phyloP scores from a whole-genome alignment of 30 jellyfish, hydroid and myxozoan genomes.

The Catostylus mosaicus region DNA sequence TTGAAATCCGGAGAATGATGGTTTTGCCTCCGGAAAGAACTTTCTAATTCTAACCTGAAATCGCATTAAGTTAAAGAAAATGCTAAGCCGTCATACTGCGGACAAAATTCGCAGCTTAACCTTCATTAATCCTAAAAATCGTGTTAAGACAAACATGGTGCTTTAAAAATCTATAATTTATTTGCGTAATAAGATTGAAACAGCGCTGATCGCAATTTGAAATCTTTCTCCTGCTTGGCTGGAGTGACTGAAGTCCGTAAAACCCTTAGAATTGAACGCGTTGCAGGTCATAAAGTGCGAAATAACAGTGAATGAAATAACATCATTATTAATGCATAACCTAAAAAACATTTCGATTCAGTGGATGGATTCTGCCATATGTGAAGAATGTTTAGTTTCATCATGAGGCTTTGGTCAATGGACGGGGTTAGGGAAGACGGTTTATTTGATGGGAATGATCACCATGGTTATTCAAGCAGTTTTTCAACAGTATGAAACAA shows the following conservation, averaged over 20 bases:
- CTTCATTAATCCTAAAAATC: conserved; percentile 2
- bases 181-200: not conserved
- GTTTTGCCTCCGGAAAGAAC: conserved; percentile 21
- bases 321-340: too few species aligned
- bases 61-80: conserved; percentile 3
- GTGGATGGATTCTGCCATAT: too few species aligned
- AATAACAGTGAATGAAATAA: too few species aligned
- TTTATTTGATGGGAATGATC: too few species aligned
- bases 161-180: not conserved
- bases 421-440: not conserved
- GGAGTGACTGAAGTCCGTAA: not conserved
- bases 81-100: conserved; percentile 12
- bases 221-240: not conserved
- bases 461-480: too few species aligned
- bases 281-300: too few species aligned
- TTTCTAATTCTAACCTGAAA: not conserved
- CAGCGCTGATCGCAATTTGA: not conserved
- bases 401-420: too few species aligned
- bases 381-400: too few species aligned
- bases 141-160: conserved; percentile 7
- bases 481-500: too few species aligned
- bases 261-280: not conserved
- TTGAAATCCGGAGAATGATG: not conserved
- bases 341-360: too few species aligned
- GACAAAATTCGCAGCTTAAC: conserved; percentile 4